Evolutionary conservation across 2,797 vertebrate species (phyloP), one percentile per base, ranked within the genome.

Genomic region (Cygnus olor): DNA sequence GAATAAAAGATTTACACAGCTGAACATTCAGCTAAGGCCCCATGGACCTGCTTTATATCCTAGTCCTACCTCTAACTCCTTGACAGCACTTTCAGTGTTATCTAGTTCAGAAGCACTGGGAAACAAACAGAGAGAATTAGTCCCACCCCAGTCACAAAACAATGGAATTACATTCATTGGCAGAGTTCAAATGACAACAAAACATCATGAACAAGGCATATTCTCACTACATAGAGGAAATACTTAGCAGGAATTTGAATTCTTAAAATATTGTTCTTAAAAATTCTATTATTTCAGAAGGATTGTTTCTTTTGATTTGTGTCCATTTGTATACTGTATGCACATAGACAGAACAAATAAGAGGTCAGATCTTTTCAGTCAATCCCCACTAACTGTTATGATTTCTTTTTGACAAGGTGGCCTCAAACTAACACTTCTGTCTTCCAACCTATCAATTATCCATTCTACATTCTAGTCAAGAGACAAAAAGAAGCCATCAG

Each of bases 21-120:
- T 9, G 11, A 68, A 64, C 27, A 32, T 11, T 30, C 51, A 64
- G 40, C 28, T 20, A 22, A 80, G 10, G 15, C 58, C 58, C 30
- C 25, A 54, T 21, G 40, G n/a, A 14, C 42, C 12, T 56, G 81
- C 56, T 76, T 65, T 22, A 78, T 72, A 79, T 27, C 49, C 72
- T 94, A 98, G 77, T 51, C 49, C 72, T 94, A 98, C 98, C 97
- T 98, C 97, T 58, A 98, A 88, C 79, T 98, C 97, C 77, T 83
- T 93, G 56, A 84, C 4, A 85, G 96, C 73, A 34, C 70, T 73
- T 45, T 95, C 91, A 38, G 95, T 84, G 49, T 95, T 86, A 47
- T 89, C 85, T 69, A 77, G 92, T 83, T 97, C 95, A 95, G 97
- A 94, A 80, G 73, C 86, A 76, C 97, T 98, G 94, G 56, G 96